phyloP scores from a whole-genome alignment of 1,140 invertebrate species.

The Microplitis demolitor region DNA sequence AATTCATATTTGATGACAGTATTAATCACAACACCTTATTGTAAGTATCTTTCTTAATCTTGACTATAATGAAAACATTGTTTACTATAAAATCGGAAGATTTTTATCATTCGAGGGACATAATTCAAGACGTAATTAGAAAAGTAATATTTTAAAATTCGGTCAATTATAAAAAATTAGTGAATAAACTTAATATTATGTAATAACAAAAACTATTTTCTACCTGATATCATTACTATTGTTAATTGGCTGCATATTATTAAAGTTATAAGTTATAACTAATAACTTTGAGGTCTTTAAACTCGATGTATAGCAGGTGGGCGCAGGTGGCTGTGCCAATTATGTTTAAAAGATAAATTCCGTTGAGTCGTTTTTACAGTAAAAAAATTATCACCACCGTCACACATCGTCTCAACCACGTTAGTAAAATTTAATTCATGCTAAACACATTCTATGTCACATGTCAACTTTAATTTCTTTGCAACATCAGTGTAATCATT shows the following conservation, averaged over 20 bases:
- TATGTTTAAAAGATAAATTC: conserved; percentile 12
- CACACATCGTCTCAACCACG: conserved; percentile 11
- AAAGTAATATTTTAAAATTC: too few species aligned
- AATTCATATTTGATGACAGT: conserved; percentile 5
- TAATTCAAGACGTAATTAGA: too few species aligned
- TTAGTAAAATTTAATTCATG: neutral
- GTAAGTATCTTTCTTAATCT: neutral
- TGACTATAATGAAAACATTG: neutral
- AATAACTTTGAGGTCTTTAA: neutral
- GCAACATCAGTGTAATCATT: neutral
- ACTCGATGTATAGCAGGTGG: conserved; percentile 16
- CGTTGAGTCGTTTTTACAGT: neutral
- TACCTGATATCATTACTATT: conserved; percentile 5
- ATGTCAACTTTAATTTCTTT: neutral
- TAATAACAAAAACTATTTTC: neutral
- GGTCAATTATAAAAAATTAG: neutral
- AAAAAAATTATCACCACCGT: neutral
- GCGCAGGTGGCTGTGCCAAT: conserved; percentile 32
- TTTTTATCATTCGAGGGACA: too few species aligned
- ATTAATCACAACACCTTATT: neutral
- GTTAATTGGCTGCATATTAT: conserved; percentile 10
- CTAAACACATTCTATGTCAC: neutral
- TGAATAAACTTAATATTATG: neutral
- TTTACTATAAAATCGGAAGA: neutral
- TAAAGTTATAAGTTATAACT: conserved; percentile 1